Conservation (phyloP, 2,797 vertebrate genomes). For the Aviceda leuphotes region DNA sequence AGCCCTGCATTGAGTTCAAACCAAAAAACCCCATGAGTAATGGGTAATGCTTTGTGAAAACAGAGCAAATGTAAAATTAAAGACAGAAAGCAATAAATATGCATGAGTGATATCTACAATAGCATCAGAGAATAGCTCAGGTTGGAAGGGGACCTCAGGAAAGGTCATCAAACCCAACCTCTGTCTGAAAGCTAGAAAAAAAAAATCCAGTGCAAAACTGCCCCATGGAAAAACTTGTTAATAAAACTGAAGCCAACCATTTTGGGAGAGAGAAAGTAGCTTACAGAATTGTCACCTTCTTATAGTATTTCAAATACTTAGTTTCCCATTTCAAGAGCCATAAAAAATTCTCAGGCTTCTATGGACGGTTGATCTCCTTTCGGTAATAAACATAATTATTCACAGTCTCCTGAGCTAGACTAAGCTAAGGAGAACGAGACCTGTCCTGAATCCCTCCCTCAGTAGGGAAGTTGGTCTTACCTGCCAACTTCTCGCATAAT, state of each 20-base stretch:
- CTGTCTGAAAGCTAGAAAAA: background rate
- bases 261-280: background rate
- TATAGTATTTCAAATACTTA: background rate
- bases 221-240: background rate
- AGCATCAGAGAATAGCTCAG: background rate
- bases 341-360: background rate
- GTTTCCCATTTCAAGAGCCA: background rate
- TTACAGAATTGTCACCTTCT: background rate
- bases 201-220: background rate
- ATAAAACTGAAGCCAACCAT: background rate
- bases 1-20: background rate
- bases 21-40: background rate
- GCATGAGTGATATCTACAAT: fast-evolving
- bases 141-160: background rate
- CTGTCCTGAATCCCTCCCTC: background rate
- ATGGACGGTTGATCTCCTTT: background rate
- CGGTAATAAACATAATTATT: conserved; percentile 23
- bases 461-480: background rate
- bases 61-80: background rate
- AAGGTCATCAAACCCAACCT: background rate
- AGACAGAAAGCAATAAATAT: background rate
- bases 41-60: background rate
- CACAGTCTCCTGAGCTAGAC: background rate
- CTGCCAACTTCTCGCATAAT: background rate
- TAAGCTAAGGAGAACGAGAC: background rate